Evolutionary conservation across 2,888 invertebrate species (phyloP).

Genomic region (Drosophila formosana): DNA sequence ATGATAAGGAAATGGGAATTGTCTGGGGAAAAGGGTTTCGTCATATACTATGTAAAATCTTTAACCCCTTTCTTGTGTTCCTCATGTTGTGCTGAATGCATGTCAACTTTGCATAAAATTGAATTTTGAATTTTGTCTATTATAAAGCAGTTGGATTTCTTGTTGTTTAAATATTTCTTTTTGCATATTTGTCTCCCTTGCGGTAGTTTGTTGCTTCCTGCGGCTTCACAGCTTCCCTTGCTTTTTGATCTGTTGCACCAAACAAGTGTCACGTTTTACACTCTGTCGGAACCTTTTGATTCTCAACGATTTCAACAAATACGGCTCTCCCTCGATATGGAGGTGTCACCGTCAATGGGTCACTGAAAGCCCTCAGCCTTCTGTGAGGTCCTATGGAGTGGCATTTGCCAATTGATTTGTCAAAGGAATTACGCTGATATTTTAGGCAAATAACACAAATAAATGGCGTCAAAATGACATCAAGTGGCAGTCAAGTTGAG

Average conservation of each 20-base stretch:
- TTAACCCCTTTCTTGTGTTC: background rate
- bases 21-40: background rate
- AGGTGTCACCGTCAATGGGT: constrained; percentile 59
- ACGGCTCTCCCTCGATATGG: constrained; percentile 18
- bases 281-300: constrained; percentile 32
- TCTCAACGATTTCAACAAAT: constrained; percentile 55
- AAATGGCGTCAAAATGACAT: constrained; percentile 71
- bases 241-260: constrained; percentile 65
- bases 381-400: constrained; percentile 45
- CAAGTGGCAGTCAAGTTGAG: constrained; percentile 53
- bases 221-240: constrained; percentile 25
- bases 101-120: constrained; percentile 38
- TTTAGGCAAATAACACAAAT: constrained; percentile 69
- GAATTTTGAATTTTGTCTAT: constrained; percentile 22
- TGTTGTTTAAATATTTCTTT: background rate
- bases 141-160: constrained; percentile 36
- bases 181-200: background rate
- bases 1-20: background rate
- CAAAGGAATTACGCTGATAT: constrained; percentile 76
- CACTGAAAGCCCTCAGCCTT: constrained; percentile 63
- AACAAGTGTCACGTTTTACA: constrained; percentile 53
- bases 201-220: constrained; percentile 7
- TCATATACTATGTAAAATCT: background rate
- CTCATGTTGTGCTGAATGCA: constrained; percentile 18
- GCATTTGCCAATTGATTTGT: constrained; percentile 71